A percentile compares a stretch with the other conserved stretches of the same genome.
phyloP scores from a whole-genome alignment of 2,113 vertebrate genomes.

The Oplegnathus fasciatus region DNA sequence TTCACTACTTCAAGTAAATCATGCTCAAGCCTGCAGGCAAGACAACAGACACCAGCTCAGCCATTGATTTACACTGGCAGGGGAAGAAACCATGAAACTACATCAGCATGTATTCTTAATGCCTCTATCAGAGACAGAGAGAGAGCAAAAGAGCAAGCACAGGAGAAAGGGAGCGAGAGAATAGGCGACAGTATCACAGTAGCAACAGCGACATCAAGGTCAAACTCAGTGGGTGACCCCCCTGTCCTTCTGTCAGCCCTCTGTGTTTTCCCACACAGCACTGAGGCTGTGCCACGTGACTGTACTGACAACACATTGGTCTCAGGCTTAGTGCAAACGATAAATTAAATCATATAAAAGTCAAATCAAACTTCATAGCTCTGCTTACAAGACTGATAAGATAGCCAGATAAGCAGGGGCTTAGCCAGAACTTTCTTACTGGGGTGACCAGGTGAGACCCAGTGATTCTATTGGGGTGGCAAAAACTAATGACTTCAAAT shows the following conservation, averaged over 20 bases:
- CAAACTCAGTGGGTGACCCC: constrained; percentile 62
- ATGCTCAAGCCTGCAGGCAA: constrained; percentile 42
- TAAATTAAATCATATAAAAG: constrained; percentile 7
- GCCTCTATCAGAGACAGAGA: constrained; percentile 29
- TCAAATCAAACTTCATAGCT: neutral
- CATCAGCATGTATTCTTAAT: constrained; percentile 62
- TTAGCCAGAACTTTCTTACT: too few relatives aligned
- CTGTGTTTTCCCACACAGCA: constrained; percentile 56
- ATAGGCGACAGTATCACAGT: constrained; percentile 21
- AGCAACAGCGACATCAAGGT: constrained; percentile 56
- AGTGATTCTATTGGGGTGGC: too few relatives aligned
- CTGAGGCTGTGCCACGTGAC: constrained; percentile 38
- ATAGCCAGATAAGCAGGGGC: too few relatives aligned
- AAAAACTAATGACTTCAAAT: too few relatives aligned
- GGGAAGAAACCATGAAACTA: constrained; percentile 27
- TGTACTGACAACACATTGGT: constrained; percentile 27
- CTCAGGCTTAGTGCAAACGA: neutral
- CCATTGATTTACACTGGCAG: constrained; percentile 51
- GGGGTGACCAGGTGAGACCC: too few relatives aligned
- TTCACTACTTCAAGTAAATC: constrained; percentile 40
- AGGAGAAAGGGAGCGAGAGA: constrained; percentile 19
- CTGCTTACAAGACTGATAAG: neutral
- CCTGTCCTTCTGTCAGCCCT: constrained; percentile 59
- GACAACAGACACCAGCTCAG: constrained; percentile 46
- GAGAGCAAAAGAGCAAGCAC: constrained; percentile 26